These are phyloP conservation scores for Drosophila vallismaia DNA, from an alignment of 2,888 invertebrate genomes.

Conservation along the genomic window DNA sequence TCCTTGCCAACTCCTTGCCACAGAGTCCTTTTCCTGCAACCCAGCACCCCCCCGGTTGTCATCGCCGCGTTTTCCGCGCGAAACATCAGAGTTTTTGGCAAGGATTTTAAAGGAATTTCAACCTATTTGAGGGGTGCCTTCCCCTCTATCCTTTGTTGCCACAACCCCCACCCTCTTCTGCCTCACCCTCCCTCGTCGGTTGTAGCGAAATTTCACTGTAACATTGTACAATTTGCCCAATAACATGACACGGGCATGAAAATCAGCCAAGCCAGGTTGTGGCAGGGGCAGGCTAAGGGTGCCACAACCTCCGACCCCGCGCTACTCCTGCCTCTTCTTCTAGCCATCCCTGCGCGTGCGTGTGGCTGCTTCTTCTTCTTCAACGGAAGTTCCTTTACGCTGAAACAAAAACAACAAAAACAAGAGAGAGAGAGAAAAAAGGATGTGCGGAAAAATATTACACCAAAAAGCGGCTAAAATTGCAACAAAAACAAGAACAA, in stretches of 20 bases:
- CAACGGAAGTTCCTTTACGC: conserved; percentile 60
- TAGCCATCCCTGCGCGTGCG: conserved; percentile 73
- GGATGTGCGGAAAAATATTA: conserved; percentile 14
- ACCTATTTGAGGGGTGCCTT: conserved; percentile 17
- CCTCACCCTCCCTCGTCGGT: neutral
- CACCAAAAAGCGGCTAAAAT: conserved; percentile 36
- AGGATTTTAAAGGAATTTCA: conserved; percentile 45
- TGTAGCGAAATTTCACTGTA: conserved; percentile 48
- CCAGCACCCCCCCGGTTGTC: conserved; percentile 9
- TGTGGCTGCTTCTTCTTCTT: conserved; percentile 42
- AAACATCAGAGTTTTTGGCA: conserved; percentile 13
- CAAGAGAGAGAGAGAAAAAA: conserved; percentile 7
- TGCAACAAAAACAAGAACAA: conserved; percentile 18
- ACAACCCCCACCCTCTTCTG: no score
- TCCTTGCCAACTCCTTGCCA: neutral
- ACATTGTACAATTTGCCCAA: conserved; percentile 74
- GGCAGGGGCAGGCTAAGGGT: conserved; percentile 62
- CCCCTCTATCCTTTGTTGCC: neutral
- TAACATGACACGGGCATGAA: conserved; percentile 68
- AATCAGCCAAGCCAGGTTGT: conserved; percentile 42
- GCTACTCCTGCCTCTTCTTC: neutral
- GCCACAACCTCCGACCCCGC: conserved; percentile 16
- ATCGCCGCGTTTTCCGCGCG: conserved; percentile 38
- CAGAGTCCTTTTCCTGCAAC: neutral
- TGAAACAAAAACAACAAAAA: conserved; percentile 57